These are phyloP conservation scores for Stegostoma tigrinum DNA, from an alignment of 2,113 vertebrate genomes.

Conservation along the genomic window DNA sequence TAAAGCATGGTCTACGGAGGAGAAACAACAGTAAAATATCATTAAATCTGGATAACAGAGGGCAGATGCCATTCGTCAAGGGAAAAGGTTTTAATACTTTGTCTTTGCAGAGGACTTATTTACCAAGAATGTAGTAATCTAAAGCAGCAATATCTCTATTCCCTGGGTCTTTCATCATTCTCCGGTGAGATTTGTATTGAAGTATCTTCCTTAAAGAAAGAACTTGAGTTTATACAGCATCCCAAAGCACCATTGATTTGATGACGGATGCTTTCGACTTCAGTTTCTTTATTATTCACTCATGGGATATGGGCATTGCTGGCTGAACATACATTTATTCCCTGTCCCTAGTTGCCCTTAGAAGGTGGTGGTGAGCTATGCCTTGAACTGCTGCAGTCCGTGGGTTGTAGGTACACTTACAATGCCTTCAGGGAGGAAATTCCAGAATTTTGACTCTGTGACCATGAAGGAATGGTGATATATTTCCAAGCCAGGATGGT, in stretches of 20 bases:
- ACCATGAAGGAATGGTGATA: no score
- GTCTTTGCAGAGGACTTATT: slow-evolving; percentile 28
- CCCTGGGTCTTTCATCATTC: neutral
- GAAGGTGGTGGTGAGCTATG: no score
- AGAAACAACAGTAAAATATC: slow-evolving; percentile 16
- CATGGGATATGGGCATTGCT: neutral
- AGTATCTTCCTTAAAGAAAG: slow-evolving; percentile 4
- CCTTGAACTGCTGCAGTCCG: no score
- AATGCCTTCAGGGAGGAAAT: no score
- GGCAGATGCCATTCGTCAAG: slow-evolving; percentile 20
- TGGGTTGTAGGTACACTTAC: no score
- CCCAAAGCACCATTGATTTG: neutral
- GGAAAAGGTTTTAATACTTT: slow-evolving; percentile 32
- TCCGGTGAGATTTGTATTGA: neutral
- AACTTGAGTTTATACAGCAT: neutral
- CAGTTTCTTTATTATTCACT: no score
- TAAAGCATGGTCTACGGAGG: neutral
- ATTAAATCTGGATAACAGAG: slow-evolving; percentile 37
- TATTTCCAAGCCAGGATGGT: no score
- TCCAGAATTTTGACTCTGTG: no score
- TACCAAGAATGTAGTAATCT: slow-evolving; percentile 1
- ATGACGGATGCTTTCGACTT: no score
- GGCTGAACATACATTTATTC: no score
- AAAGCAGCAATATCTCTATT: neutral
- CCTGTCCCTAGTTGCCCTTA: no score